Conservation (phyloP, 2,797 vertebrate genomes). For the Dromococcyx pavoninus region DNA sequence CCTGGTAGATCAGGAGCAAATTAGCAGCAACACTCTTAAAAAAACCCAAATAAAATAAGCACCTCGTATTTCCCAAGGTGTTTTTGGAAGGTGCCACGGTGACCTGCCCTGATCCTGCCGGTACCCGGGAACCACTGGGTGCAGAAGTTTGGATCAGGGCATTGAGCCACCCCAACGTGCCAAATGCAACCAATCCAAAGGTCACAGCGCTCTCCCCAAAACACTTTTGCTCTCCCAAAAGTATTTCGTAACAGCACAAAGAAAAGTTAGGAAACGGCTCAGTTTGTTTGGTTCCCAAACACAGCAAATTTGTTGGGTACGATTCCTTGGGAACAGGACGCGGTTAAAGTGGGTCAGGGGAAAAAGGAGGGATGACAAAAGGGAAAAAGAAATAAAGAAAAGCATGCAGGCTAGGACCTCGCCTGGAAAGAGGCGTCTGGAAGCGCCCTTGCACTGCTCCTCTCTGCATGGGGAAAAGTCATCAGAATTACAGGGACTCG, state of each 20-base stretch:
- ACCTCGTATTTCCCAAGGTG: conserved; percentile 13
- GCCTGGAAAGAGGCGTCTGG: not conserved
- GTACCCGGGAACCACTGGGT: rapidly evolving
- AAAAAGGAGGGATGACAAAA: not conserved
- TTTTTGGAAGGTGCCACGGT: not conserved
- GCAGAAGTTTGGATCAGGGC: not conserved
- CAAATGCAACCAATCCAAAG: not conserved
- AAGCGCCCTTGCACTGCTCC: not conserved
- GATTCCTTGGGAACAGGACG: not conserved
- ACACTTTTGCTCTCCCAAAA: not conserved
- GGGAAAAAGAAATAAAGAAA: not conserved
- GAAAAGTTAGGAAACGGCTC: not conserved
- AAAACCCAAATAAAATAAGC: conserved; percentile 5
- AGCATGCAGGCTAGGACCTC: not conserved
- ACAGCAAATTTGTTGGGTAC: not conserved
- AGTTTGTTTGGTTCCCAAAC: not conserved
- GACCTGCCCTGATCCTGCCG: not conserved
- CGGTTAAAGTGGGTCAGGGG: not conserved
- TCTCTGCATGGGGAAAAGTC: not conserved
- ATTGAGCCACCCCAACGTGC: rapidly evolving
- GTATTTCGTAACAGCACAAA: not conserved
- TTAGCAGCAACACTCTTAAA: not conserved
- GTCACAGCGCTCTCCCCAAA: not conserved
- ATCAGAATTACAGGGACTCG: not conserved
- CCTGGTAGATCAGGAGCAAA: not conserved